Conservation (phyloP, 2,797 vertebrate genomes). For the Benthosema pterotum region DNA sequence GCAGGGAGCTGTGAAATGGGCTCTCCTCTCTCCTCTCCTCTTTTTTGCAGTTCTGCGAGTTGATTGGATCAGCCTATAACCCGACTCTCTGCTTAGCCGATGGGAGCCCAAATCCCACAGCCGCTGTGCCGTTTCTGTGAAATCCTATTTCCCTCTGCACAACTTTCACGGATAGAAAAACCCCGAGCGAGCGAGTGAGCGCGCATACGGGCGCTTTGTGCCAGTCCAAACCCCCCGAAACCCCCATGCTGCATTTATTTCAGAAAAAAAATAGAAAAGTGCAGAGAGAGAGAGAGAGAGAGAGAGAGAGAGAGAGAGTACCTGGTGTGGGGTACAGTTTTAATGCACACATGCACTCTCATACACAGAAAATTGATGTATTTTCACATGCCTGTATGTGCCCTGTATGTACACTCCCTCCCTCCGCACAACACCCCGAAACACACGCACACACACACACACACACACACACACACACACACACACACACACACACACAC, state of each 20-base stretch:
- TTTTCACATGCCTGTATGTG: constrained; percentile 49
- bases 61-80: constrained; percentile 80
- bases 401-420: constrained; percentile 57
- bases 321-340: constrained; percentile 48
- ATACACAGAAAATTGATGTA: constrained; percentile 14
- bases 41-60: constrained; percentile 75
- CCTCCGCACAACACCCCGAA: constrained; percentile 7
- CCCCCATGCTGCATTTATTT: constrained; percentile 68
- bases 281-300: too few species aligned
- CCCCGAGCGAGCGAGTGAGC: too few species aligned
- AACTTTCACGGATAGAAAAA: constrained; percentile 79
- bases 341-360: constrained; percentile 23
- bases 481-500: constrained; percentile 39
- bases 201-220: constrained; percentile 50
- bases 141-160: constrained; percentile 82
- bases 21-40: too few species aligned
- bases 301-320: background rate
- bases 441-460: constrained; percentile 41
- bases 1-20: constrained; percentile 79
- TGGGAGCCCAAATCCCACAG: constrained; percentile 78
- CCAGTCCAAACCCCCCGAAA: constrained; percentile 62
- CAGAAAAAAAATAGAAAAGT: constrained; percentile 34
- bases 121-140: constrained; percentile 74
- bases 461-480: constrained; percentile 35
- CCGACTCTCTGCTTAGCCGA: constrained; percentile 74